These are phyloP conservation scores for Zaprionus camerounensis DNA, from an alignment of 1,140 invertebrate genomes.

Conservation along the genomic window DNA sequence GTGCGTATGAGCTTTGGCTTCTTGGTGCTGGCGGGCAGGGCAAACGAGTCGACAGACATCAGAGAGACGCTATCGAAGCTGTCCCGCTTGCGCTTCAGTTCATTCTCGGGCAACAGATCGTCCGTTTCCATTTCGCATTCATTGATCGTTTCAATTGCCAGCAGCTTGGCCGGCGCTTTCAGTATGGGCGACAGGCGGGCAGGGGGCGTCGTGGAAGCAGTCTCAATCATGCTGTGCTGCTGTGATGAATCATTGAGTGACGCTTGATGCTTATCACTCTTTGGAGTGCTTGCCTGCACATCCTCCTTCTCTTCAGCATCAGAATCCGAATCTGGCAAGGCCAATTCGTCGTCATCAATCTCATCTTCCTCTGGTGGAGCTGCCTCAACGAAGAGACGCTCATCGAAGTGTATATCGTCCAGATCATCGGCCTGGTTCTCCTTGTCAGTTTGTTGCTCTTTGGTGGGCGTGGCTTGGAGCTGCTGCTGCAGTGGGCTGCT, in stretches of 20 bases:
- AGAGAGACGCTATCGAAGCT: constrained; percentile 79
- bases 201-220: constrained; percentile 42
- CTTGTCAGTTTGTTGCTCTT: constrained; percentile 28
- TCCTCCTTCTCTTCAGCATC: constrained; percentile 54
- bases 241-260: background rate
- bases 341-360: constrained; percentile 14
- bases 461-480: constrained; percentile 11
- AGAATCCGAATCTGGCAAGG: constrained; percentile 60
- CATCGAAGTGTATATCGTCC: constrained; percentile 76
- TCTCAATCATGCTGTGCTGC: constrained; percentile 13
- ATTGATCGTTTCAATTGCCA: constrained; percentile 50
- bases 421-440: constrained; percentile 50
- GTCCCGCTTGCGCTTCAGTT: constrained; percentile 76
- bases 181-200: constrained; percentile 70
- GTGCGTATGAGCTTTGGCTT: constrained; percentile 81
- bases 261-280: constrained; percentile 33
- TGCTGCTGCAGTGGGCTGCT: constrained; percentile 10
- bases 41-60: constrained; percentile 79
- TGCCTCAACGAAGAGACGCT: constrained; percentile 71
- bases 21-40: constrained; percentile 69
- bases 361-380: constrained; percentile 15
- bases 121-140: constrained; percentile 66
- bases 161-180: constrained; percentile 39
- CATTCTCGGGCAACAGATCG: constrained; percentile 58
- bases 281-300: constrained; percentile 71